Evolutionary conservation across 2,797 vertebrate genomes (phyloP).

Genomic region (Okamejei kenojei): DNA sequence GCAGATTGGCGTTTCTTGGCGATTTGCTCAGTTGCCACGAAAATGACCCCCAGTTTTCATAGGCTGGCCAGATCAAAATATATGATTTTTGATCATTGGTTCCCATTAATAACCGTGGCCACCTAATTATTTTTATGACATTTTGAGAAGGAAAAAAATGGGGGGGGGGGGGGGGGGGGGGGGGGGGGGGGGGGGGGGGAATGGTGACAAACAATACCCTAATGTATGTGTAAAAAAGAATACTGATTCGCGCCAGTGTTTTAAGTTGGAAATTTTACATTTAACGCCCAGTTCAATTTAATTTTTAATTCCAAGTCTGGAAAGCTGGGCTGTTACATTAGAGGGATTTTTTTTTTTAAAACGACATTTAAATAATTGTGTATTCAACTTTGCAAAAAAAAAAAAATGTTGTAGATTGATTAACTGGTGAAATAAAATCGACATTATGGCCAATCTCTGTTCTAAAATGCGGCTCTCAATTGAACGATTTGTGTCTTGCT

Average conservation of each 20-base stretch:
- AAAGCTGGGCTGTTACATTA: background rate
- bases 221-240: background rate
- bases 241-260: background rate
- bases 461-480: background rate
- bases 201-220: too few species aligned
- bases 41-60: background rate
- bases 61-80: background rate
- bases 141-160: background rate
- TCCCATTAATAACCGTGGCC: background rate
- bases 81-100: too few species aligned
- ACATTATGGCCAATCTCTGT: background rate
- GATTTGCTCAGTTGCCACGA: background rate
- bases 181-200: too few species aligned
- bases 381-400: background rate
- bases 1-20: conserved; percentile 40
- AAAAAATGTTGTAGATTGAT: too few species aligned
- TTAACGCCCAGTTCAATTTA: background rate
- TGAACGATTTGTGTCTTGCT: background rate
- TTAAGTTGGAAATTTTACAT: background rate
- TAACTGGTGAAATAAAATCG: background rate
- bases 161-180: too few species aligned
- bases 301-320: background rate
- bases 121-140: background rate
- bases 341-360: background rate
- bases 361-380: background rate